Conservation (phyloP, 2,113 vertebrate species). For the Accipiter virgatus region DNA sequence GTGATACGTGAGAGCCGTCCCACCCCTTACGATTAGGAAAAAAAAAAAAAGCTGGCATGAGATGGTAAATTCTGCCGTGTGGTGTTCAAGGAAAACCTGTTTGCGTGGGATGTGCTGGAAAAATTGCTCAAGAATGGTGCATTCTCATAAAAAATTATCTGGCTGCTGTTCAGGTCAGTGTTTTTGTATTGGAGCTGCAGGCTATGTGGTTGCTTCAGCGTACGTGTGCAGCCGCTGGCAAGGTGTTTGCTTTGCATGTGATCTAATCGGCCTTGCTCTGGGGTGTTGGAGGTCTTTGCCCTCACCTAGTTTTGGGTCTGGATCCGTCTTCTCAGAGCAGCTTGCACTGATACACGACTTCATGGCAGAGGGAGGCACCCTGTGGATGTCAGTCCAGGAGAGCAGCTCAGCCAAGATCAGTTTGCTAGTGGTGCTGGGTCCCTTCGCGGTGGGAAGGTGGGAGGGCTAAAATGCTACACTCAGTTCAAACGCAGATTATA, state of each 20-base stretch:
- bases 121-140: conserved; percentile 50
- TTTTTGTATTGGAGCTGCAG: not conserved
- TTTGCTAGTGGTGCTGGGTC: not conserved
- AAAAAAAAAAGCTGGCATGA: not conserved
- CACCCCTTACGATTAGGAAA: not conserved
- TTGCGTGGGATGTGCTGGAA: conserved; percentile 22
- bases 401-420: not conserved
- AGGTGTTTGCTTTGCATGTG: not conserved
- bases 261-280: not conserved
- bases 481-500: not conserved
- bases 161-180: conserved; percentile 27
- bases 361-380: not conserved
- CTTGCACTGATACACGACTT: not conserved
- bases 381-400: not conserved
- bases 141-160: conserved; percentile 23
- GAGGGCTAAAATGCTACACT: not conserved
- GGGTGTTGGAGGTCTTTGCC: not conserved
- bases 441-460: not conserved
- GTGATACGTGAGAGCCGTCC: not conserved
- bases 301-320: not conserved
- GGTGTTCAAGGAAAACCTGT: not conserved
- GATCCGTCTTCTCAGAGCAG: not conserved
- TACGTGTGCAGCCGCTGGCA: not conserved
- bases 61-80: not conserved
- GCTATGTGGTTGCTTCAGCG: not conserved